Base-by-base conservation (phyloP, 2,797 vertebrate species). In the Hyperoplus immaculatus region DNA sequence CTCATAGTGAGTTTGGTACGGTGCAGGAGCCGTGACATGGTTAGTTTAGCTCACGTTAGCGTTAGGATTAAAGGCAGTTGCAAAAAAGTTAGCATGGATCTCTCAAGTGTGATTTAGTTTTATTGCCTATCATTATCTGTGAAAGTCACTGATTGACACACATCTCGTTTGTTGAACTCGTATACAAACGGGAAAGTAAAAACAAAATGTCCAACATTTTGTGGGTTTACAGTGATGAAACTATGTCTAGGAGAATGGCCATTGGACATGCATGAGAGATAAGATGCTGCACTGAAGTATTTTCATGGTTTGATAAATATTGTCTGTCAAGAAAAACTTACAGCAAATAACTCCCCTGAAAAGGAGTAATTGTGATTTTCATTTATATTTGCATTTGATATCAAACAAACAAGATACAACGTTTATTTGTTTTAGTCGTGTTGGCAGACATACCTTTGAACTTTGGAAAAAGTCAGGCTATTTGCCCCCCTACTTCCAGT, bases 151-250 rank as follows among this genome's bases (percentile, higher is more conserved):
- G 10, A 58, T 56, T 8, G n/a, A 15, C 18, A 43, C 3, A 38
- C 38, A 15, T 50, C n/a, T 16, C 39, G 12, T 53, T 57, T 50
- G 18, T 46, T 45, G 54, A 47, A 59, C 42, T 0, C 16, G 5
- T 58, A 36, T 38, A 54, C 43, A 71, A 66, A 75, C 16, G 39
- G 12, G 13, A 43, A n/a, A 50, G 62, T 41, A 12, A 54, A 73
- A 55, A 50, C n/a, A 0, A 16, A 18, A 29, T 14, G n/a, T 7
- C 21, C 21, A 21, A 21, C 21, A 21, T 21, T n/a, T 5, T 42
- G 38, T 42, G 38, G 39, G n/a, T 59, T 42, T 2, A 58, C 8
- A 6, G 38, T 10, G 8, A 14, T 39, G 54, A 36, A 55, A 14
- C 21, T 36, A 14, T 6, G 8, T 15, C 15, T 58, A 16, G 15